Evolutionary conservation across 35 echinoderm and acorn worm genomes (phyloP), one percentile per base, ranked within the genome.

Genomic region (Amphiura filiformis): DNA sequence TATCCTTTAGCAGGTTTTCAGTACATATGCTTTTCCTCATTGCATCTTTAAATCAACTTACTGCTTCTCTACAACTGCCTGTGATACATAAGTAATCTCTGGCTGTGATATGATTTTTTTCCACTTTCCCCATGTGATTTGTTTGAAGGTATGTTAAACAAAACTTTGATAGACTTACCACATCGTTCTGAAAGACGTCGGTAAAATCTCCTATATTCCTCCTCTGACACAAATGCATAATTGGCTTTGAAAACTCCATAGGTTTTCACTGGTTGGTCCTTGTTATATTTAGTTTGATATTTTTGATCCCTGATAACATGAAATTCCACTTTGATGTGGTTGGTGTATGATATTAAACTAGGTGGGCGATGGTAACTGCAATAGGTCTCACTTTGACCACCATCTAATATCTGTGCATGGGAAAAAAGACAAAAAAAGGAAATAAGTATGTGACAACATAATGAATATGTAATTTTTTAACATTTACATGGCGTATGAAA

Each of bases 261-360:
- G 15, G 28, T 70, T n/a, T 70, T 23, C 61, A 26, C 9, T 4
- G 7, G 61, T 70, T 70, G 15, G 61, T 18, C 28, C 61, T 70
- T 47, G 41, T 47, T 4, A n/a, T n/a, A n/a, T 17, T 47, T 70
- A 70, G 15, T 13, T 11, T 70, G 1, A 15, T 2, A 15, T 18
- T 30, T 70, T 70, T 70, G 15, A n/a, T 70, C 61, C 61, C 61
- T 70, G 61, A 70, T 70, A 70, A 70, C 2, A 70, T 70, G 61
- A 26, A 70, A 70, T 70, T 70, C 61, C 61, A 70, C 61, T 70
- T 70, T 70, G 28, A 70, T 70, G 61, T 70, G 61, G 61, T 70
- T 70, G 28, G 1, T 18, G 26, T 11, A 70, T 13, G 61, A 70
- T 26, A 70, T 11, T 30, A 70, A n/a, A n/a, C 17, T 70, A n/a